Percentiles rank a stretch among this genome's conserved stretches.
These are phyloP conservation scores for Propithecus deckenii DNA, from an alignment of 2,797 vertebrate species.

Conservation along the genomic window DNA sequence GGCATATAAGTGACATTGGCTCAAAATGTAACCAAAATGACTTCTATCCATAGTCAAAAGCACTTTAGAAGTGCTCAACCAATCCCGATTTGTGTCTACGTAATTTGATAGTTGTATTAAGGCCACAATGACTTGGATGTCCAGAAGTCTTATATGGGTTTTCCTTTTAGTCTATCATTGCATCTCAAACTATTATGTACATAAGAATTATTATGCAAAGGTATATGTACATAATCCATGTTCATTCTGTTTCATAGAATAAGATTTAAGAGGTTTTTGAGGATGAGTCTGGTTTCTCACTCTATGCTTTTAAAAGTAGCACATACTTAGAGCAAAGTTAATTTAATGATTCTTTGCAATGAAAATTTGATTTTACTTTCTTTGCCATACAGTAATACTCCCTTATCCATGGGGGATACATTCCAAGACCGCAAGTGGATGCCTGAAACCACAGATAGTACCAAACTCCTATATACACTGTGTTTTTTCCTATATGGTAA, in stretches of 20 bases:
- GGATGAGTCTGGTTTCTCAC: not conserved
- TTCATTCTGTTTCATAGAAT: not conserved
- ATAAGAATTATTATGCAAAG: not conserved
- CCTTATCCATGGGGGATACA: not conserved
- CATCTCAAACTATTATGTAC: not conserved
- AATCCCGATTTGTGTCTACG: not conserved
- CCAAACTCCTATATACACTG: not conserved
- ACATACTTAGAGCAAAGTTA: not conserved
- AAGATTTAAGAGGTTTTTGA: not conserved
- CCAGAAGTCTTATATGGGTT: not conserved
- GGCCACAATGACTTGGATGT: constrained; percentile 3
- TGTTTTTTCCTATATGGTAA: not conserved
- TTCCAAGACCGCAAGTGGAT: not conserved
- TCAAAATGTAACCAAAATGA: not conserved
- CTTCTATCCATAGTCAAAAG: not conserved
- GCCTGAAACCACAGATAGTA: not conserved
- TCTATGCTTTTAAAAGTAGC: not conserved
- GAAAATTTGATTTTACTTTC: not conserved
- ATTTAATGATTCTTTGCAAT: not conserved
- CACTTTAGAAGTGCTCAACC: not conserved
- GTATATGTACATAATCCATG: not conserved
- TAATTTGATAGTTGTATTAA: not conserved
- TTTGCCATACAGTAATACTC: not conserved
- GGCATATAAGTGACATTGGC: not conserved
- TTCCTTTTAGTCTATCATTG: not conserved